Percentiles rank a stretch among this genome's conserved stretches.
Evolutionary conservation across 1,140 invertebrate genomes (phyloP).

Genomic region (Galendromus occidentalis): DNA sequence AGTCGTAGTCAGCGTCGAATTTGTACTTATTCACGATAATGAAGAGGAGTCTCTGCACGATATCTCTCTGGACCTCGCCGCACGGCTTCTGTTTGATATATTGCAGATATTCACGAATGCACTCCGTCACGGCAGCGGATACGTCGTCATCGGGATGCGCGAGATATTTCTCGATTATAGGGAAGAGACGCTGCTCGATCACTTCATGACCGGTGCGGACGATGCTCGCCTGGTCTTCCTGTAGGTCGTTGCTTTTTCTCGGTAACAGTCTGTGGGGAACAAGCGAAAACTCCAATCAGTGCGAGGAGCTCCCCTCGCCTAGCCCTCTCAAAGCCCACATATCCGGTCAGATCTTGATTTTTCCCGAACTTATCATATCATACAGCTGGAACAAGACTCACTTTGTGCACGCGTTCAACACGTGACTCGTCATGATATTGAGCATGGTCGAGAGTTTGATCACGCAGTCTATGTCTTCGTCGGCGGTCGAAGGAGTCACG

Average conservation of each 20-base stretch:
- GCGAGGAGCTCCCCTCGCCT: too few relatives aligned
- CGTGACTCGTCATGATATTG: constrained; percentile 33
- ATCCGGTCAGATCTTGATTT: too few relatives aligned
- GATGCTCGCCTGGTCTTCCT: neutral
- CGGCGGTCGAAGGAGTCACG: constrained; percentile 18
- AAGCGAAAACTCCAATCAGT: too few relatives aligned
- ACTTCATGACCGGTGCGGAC: neutral
- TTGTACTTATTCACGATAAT: constrained; percentile 36
- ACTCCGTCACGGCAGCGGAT: constrained; percentile 33
- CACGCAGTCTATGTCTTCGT: constrained; percentile 35
- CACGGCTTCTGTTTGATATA: constrained; percentile 28
- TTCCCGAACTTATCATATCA: neutral
- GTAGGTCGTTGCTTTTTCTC: neutral
- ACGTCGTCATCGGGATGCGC: constrained; percentile 37
- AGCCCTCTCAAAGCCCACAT: too few relatives aligned
- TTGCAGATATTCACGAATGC: constrained; percentile 35
- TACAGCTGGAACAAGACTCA: constrained; percentile 25
- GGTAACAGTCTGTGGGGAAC: too few relatives aligned
- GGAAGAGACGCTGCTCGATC: constrained; percentile 21
- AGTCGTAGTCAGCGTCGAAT: constrained; percentile 35
- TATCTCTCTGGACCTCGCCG: constrained; percentile 22
- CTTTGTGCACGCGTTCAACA: constrained; percentile 31
- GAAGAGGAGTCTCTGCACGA: constrained; percentile 28
- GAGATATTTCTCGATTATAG: constrained; percentile 33
- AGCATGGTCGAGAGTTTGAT: constrained; percentile 34